A percentile compares a stretch with the other conserved stretches of the same genome.
Evolutionary conservation across 2,888 invertebrate genomes (phyloP).

Genomic region (Macropis europaea): DNA sequence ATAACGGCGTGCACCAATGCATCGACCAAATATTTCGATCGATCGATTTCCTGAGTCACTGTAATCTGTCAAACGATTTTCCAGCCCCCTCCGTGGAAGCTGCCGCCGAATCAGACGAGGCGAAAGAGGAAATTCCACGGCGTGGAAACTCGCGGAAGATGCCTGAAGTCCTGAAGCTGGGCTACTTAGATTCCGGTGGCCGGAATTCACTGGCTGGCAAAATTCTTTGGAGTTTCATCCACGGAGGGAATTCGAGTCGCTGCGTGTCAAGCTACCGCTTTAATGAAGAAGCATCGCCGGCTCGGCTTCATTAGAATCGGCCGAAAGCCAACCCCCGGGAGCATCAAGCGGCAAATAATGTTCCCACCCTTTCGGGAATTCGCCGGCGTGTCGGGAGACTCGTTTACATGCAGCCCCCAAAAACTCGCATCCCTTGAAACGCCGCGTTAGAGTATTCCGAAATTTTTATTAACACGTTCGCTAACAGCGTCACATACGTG

Average conservation of each 20-base stretch:
- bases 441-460: too few species aligned
- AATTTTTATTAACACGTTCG: too few species aligned
- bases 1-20: too few species aligned
- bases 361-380: neutral
- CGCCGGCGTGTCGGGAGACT: too few species aligned
- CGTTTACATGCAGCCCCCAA: too few species aligned
- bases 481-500: too few species aligned
- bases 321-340: too few species aligned
- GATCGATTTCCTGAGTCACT: too few species aligned
- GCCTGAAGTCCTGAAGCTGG: neutral
- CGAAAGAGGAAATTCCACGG: constrained; percentile 27
- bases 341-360: neutral
- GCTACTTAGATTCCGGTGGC: constrained; percentile 8
- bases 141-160: constrained; percentile 6
- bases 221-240: constrained; percentile 29
- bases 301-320: constrained; percentile 34
- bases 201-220: constrained; percentile 15
- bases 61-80: neutral
- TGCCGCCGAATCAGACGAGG: neutral
- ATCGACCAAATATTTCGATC: too few species aligned
- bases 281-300: constrained; percentile 38
- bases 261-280: constrained; percentile 8
- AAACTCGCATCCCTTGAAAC: too few species aligned
- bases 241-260: constrained; percentile 11
- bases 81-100: neutral